A percentile compares a stretch with the other conserved stretches of the same genome.
Evolutionary conservation across 2,113 vertebrate species (phyloP).

Genomic region (Nothobranchius kuhntae): DNA sequence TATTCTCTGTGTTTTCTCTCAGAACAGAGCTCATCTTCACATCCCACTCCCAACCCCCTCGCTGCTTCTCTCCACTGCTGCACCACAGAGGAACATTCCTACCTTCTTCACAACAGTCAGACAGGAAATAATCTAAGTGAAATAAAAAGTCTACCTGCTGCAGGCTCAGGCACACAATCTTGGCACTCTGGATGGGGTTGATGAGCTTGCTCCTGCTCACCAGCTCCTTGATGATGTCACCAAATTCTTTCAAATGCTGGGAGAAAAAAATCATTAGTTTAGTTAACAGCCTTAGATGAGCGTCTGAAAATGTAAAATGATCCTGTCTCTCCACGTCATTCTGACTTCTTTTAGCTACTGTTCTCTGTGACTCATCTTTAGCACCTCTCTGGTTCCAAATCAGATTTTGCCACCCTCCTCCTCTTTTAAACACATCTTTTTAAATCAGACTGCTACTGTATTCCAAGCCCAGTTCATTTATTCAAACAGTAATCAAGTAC

Average conservation of each 20-base stretch:
- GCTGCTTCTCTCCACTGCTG: background rate
- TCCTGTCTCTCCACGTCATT: background rate
- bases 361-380: constrained; percentile 48
- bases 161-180: constrained; percentile 83
- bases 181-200: constrained; percentile 82
- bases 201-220: constrained; percentile 82
- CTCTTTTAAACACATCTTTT: constrained; percentile 31
- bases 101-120: background rate
- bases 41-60: background rate
- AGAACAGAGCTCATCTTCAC: no score
- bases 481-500: constrained; percentile 1
- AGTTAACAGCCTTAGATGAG: constrained; percentile 5
- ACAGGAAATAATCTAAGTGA: constrained; percentile 1
- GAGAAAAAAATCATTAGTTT: constrained; percentile 4
- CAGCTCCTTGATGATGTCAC: constrained; percentile 91
- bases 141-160: constrained; percentile 82
- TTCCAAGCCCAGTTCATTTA: constrained; percentile 18
- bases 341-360: constrained; percentile 36
- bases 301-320: constrained; percentile 22
- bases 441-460: background rate
- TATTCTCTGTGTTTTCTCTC: no score
- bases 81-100: constrained; percentile 2
- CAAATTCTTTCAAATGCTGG: constrained; percentile 87
- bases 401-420: constrained; percentile 52
- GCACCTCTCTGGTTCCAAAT: constrained; percentile 37